A percentile compares a stretch with the other conserved stretches of the same genome.
phyloP scores from a whole-genome alignment of 2,797 vertebrate species.

The Helarctos malayanus region DNA sequence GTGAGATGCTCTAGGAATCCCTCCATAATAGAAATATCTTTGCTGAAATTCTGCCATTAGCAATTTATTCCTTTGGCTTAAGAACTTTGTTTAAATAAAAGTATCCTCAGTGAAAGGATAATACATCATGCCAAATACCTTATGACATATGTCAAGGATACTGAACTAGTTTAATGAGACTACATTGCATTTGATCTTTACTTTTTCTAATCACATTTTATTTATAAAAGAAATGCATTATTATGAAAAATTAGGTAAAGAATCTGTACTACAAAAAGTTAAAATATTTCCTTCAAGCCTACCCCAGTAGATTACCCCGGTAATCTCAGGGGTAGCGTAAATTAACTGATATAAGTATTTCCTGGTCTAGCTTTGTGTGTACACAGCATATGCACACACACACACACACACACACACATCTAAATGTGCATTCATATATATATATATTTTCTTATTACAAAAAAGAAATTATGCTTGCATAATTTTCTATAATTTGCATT shows the following conservation, averaged over 20 bases:
- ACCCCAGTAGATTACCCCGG: too few relatives aligned
- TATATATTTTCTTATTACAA: background rate
- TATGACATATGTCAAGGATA: background rate
- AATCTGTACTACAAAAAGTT: background rate
- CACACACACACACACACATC: background rate
- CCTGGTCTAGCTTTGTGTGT: background rate
- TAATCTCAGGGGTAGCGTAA: background rate
- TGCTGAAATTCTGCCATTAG: background rate
- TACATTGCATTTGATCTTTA: slow-evolving; percentile 16
- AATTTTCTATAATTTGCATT: background rate
- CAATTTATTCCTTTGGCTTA: slow-evolving; percentile 28
- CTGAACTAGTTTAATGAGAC: slow-evolving; percentile 33
- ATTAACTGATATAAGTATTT: background rate
- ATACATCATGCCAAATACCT: background rate
- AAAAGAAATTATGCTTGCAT: background rate
- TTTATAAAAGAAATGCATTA: slow-evolving; percentile 6
- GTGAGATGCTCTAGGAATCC: background rate
- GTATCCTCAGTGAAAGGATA: background rate
- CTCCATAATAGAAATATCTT: background rate
- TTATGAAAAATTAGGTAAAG: background rate
- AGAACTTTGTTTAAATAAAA: slow-evolving; percentile 21
- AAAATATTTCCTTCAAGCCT: background rate
- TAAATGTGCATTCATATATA: background rate
- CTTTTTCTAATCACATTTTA: background rate
- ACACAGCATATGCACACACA: background rate